phyloP scores from a whole-genome alignment of 2,888 invertebrate genomes.

The Heliconius hortense region DNA sequence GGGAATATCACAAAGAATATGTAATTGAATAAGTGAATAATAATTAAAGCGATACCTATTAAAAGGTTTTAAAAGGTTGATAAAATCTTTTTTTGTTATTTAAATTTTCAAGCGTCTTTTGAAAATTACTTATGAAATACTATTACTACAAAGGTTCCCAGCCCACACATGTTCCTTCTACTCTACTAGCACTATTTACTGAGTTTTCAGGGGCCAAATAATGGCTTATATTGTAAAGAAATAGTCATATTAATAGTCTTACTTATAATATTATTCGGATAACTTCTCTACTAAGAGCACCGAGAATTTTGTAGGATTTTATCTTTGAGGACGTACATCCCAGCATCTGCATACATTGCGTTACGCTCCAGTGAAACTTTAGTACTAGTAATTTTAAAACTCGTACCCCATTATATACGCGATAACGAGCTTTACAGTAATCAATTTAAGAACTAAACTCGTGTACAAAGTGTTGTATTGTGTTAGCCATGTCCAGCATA shows the following conservation, averaged over 20 bases:
- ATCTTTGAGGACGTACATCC: conserved; percentile 47
- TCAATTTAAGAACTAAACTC: conserved; percentile 47
- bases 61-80: fast-evolving
- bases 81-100: neutral
- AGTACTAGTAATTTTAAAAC: conserved; percentile 50
- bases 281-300: conserved; percentile 35
- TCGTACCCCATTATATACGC: conserved; percentile 39
- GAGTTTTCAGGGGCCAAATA: too few relatives aligned
- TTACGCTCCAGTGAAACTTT: conserved; percentile 55
- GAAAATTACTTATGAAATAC: neutral
- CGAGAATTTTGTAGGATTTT: conserved; percentile 43
- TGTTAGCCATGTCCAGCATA: conserved; percentile 73
- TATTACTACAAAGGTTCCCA: too few relatives aligned
- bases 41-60: neutral
- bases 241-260: conserved; percentile 25
- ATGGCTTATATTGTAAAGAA: neutral
- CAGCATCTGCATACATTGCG: conserved; percentile 53
- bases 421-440: conserved; percentile 32
- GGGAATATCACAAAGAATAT: neutral
- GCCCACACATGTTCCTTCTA: too few relatives aligned
- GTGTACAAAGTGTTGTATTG: conserved; percentile 53
- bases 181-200: too few relatives aligned
- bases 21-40: neutral
- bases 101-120: neutral
- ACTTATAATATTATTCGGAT: conserved; percentile 16